Percentiles rank a stretch among this genome's conserved stretches.
Conservation (phyloP, 2,113 vertebrate genomes). For the Dolichotis patagonum region DNA sequence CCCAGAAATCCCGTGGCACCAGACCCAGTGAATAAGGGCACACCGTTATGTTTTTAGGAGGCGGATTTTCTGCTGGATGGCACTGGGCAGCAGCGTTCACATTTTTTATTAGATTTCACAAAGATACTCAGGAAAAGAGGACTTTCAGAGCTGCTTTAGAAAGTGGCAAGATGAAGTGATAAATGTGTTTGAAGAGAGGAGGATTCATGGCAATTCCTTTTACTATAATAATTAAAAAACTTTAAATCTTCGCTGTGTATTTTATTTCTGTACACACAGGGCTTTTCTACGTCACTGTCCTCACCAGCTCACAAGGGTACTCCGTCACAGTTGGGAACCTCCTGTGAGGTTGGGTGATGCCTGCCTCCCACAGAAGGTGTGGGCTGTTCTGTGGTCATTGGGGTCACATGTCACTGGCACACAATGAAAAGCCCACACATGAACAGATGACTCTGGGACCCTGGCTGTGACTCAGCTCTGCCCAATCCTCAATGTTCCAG, state of each 20-base stretch:
- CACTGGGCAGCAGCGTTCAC: background rate
- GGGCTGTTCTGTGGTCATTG: background rate
- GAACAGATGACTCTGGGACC: background rate
- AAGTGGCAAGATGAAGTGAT: background rate
- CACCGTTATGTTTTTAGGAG: background rate
- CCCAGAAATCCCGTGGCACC: background rate
- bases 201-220: background rate
- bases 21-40: background rate
- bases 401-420: accelerated
- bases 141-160: background rate
- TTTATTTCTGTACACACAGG: no score
- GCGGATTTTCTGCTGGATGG: background rate
- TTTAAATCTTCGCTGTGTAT: background rate
- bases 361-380: background rate
- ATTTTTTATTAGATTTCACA: background rate
- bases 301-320: background rate
- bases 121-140: background rate
- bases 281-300: background rate
- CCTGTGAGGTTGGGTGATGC: background rate
- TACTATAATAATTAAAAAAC: background rate
- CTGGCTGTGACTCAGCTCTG: background rate
- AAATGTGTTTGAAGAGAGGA: background rate
- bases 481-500: background rate
- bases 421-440: background rate
- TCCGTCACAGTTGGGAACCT: background rate